Evolutionary conservation across 2,113 vertebrate genomes (phyloP), one percentile per base, ranked within the genome.

Genomic region (Bubalus kerabau): DNA sequence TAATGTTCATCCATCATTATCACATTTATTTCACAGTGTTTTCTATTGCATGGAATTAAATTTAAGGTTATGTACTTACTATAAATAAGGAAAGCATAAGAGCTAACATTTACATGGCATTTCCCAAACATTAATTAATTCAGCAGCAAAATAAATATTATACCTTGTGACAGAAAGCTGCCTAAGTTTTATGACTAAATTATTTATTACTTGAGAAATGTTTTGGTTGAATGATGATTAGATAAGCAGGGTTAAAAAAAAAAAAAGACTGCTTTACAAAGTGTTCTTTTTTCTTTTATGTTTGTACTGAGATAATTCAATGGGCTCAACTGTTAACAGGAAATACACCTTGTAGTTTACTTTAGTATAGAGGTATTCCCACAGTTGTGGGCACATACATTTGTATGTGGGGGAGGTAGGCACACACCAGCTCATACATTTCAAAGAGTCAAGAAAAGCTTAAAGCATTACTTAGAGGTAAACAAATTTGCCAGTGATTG

Each of bases 61-160:
- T 95, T 90, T 97, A 94, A 95, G 89, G 62, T 96, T 96, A 93
- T 84, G 30, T 84, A 90, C 74, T 96, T 97, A 90, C 90, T 90
- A 95, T 97, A 97, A 96, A 97, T 94, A 97, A 97, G 83, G 54
- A 89, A 93, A 91, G 62, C n/a, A 93, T 96, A 87, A 97, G 74
- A 95, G 90, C 56, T 97, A 97, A 96, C 90, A 97, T 97, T 98
- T 96, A 95, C 64, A 93, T 43, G 90, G 74, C 87, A 95, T 96
- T 97, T 97, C 28, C 62, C 64, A 95, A 97, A 96, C 93, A 97
- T 89, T 96, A 97, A 98, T 98, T 97, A 98, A 98, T 97, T 95
- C 89, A 87, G 40, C 21, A 96, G 95, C 62, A 96, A 96, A 97
- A 97, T 90, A 97, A 97, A 97, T 97, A 97, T 96, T 91, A 96